phyloP scores from a whole-genome alignment of 1,140 invertebrate species.

The Heliconius congener region DNA sequence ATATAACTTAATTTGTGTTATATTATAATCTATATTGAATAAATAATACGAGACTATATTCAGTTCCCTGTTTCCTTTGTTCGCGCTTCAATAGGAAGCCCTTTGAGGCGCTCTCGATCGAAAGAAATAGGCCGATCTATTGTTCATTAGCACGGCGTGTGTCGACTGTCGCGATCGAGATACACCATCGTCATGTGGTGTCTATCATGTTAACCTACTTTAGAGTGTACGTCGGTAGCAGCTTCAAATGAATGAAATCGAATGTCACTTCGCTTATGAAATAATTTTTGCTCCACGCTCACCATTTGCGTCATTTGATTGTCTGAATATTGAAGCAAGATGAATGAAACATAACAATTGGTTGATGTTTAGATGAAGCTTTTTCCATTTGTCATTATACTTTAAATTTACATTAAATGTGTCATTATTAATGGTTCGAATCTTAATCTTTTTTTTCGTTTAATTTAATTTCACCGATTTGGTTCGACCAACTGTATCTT shows the following conservation, averaged over 20 bases:
- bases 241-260: constrained; percentile 30
- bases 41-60: not conserved
- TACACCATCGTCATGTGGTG: constrained; percentile 27
- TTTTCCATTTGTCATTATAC: not conserved
- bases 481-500: no score
- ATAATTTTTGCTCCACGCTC: constrained; percentile 15
- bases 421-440: not conserved
- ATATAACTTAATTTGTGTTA: no score
- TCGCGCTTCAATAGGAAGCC: constrained; percentile 23
- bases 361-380: not conserved
- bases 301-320: constrained; percentile 18
- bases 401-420: not conserved
- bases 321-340: not conserved
- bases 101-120: constrained; percentile 34
- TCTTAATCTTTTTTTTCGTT: no score
- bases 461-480: no score
- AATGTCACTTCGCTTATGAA: constrained; percentile 10
- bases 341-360: not conserved
- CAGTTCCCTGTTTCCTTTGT: constrained; percentile 16
- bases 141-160: constrained; percentile 32
- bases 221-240: constrained; percentile 26
- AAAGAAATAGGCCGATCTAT: constrained; percentile 36
- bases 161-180: constrained; percentile 19
- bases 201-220: constrained; percentile 47
- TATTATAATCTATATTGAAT: not conserved